phyloP scores from a whole-genome alignment of 2,888 invertebrate genomes.

The Aleiodes alternator region DNA sequence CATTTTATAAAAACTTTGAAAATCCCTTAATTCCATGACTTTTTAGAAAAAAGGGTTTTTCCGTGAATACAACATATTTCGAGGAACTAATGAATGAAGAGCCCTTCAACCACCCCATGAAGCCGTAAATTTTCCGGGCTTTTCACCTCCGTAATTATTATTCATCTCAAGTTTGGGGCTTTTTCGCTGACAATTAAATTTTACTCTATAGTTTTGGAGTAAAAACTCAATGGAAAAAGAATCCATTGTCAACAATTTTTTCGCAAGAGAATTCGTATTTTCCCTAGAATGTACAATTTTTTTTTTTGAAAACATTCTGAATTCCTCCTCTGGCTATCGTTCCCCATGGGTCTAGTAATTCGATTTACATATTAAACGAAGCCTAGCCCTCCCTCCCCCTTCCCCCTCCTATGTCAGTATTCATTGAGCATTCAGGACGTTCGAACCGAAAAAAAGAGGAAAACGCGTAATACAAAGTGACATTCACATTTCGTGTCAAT shows the following conservation, averaged over 20 bases:
- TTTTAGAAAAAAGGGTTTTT: no score
- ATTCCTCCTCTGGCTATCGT: conserved; percentile 10
- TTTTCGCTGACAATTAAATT: no score
- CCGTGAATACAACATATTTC: no score
- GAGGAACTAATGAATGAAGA: no score
- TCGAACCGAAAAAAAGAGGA: not conserved
- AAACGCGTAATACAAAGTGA: conserved; percentile 41
- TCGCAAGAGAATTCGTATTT: not conserved
- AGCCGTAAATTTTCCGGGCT: conserved; percentile 39
- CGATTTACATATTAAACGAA: conserved; percentile 58
- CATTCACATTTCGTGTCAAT: conserved; percentile 20
- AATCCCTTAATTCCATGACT: no score
- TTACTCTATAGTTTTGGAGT: no score
- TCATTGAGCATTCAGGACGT: conserved; percentile 41
- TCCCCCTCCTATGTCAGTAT: conserved; percentile 35
- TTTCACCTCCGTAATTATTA: no score
- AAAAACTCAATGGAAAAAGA: no score
- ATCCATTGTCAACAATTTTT: no score
- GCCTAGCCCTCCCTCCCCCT: conserved; percentile 21
- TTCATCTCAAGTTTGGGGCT: no score
- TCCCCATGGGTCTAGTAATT: conserved; percentile 50
- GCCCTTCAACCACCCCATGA: not conserved
- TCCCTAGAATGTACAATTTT: not conserved
- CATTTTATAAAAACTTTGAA: no score
- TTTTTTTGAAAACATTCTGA: conserved; percentile 21